Conservation (phyloP, 2,113 vertebrate species). For the Stegastes partitus region DNA sequence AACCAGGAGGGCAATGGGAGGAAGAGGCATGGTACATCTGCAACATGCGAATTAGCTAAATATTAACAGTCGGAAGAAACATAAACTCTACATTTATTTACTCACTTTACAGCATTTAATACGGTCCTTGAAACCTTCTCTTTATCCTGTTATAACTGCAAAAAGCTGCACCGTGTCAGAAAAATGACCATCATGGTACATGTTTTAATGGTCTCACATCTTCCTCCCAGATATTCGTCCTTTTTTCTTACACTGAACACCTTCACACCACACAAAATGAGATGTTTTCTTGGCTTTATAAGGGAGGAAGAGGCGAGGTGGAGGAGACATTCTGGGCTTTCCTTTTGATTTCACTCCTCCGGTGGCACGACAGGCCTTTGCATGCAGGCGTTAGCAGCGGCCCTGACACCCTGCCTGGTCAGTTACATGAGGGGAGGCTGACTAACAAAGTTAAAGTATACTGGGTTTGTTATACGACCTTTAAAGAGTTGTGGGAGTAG, state of each 20-base stretch:
- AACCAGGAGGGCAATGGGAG: too few relatives aligned
- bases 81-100: not conserved
- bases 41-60: too few relatives aligned
- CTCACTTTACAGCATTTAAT: not conserved
- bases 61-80: too few relatives aligned
- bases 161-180: too few relatives aligned
- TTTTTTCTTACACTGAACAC: slow-evolving; percentile 17
- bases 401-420: slow-evolving; percentile 33
- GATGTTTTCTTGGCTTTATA: slow-evolving; percentile 28
- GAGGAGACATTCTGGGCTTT: slow-evolving; percentile 37
- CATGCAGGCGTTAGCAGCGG: slow-evolving; percentile 31
- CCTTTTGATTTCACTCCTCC: slow-evolving; percentile 60
- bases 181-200: not conserved
- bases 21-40: too few relatives aligned
- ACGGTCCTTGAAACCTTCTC: not conserved
- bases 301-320: slow-evolving; percentile 28
- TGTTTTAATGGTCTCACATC: not conserved
- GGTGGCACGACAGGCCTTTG: slow-evolving; percentile 18
- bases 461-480: slow-evolving; percentile 21
- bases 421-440: slow-evolving; percentile 43
- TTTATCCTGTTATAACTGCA: not conserved
- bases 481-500: slow-evolving; percentile 42
- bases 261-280: slow-evolving; percentile 15
- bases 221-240: slow-evolving; percentile 8
- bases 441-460: slow-evolving; percentile 41